Conservation (phyloP, 1,140 invertebrate genomes). For the Parasteatoda tepidariorum region DNA sequence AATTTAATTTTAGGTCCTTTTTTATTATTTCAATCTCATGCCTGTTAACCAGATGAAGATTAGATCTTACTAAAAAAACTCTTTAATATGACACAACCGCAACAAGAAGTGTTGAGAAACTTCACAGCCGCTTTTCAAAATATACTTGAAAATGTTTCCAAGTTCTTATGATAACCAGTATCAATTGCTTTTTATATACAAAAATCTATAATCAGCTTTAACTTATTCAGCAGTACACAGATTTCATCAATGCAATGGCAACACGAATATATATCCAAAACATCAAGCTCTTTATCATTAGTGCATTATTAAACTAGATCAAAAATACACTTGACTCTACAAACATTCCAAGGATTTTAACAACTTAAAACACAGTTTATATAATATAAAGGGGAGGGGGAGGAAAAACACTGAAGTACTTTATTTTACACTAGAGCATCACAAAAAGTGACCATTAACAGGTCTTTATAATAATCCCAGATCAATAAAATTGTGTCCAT, state of each 20-base stretch:
- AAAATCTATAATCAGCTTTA: constrained; percentile 48
- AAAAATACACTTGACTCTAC: constrained; percentile 56
- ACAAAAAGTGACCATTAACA: constrained; percentile 43
- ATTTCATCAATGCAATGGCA: constrained; percentile 61
- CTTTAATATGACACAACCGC: not conserved
- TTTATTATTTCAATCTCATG: too few relatives aligned
- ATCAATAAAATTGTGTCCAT: constrained; percentile 40
- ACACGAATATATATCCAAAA: constrained; percentile 61
- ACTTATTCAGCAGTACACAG: constrained; percentile 58
- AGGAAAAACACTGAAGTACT: constrained; percentile 33
- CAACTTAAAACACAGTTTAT: constrained; percentile 38
- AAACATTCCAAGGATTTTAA: constrained; percentile 55
- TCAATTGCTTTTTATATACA: constrained; percentile 45
- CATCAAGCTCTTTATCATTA: constrained; percentile 61
- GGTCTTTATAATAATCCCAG: constrained; percentile 22
- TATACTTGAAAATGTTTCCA: constrained; percentile 45
- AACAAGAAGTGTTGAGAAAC: constrained; percentile 36
- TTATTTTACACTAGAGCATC: constrained; percentile 40
- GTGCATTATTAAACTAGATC: constrained; percentile 56
- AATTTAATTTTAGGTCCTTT: too few relatives aligned
- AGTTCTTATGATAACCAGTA: constrained; percentile 22
- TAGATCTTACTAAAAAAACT: too few relatives aligned
- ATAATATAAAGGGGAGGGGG: too few relatives aligned
- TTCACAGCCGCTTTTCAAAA: constrained; percentile 37
- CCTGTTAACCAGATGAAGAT: too few relatives aligned